Evolutionary conservation across 1,140 invertebrate genomes (phyloP), one percentile per base, ranked within the genome.

Genomic region (Drosophila yakuba): DNA sequence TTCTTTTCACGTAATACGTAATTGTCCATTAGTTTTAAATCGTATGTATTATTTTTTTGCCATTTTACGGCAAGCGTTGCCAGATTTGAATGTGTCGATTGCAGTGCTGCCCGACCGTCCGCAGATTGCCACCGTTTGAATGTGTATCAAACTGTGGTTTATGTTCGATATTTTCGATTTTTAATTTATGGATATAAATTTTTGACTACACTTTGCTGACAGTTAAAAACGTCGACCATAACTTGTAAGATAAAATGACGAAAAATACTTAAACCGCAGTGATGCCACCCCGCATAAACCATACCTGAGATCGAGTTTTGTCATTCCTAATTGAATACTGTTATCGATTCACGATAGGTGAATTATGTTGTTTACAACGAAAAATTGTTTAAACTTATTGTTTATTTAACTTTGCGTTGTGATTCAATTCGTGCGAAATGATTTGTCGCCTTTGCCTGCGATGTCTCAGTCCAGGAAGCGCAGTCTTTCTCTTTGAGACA

Each of bases 371-470:
- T 73, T 73, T 73, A 73, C 94, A 14, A 17, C 17, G 43, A 45
- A 45, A 45, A 45, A 17, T 20, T 45, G 43, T 45, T 45, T 45
- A 45, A 45, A 45, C 10, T 20, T 45, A 20, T 45, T 20, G 12
- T 32, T 51, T 32, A 15, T 48, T 12, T 56, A 45, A 69, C 47
- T 47, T 47, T 25, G 43, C 20, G 41, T 36, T 58, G 25, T 48
- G 57, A 28, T 38, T 52, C 96, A 97, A 17, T 35, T 15, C 15
- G 4, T 92, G 96, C 96, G 67, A 97, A 11, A 90, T 90, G 88
- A 88, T 90, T 54, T 90, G 88, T 72, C 88, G 88, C 58, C 72
- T 90, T 69, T 90, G 88, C 76, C 73, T 90, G 72, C 81, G 71
- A 45, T 73, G 63, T 63, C 76, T 90, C 50, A 88, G 78, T 66